Evolutionary conservation across 2,797 vertebrate species (phyloP), one percentile per base, ranked within the genome.

Genomic region (Pseudochirops corinnae): DNA sequence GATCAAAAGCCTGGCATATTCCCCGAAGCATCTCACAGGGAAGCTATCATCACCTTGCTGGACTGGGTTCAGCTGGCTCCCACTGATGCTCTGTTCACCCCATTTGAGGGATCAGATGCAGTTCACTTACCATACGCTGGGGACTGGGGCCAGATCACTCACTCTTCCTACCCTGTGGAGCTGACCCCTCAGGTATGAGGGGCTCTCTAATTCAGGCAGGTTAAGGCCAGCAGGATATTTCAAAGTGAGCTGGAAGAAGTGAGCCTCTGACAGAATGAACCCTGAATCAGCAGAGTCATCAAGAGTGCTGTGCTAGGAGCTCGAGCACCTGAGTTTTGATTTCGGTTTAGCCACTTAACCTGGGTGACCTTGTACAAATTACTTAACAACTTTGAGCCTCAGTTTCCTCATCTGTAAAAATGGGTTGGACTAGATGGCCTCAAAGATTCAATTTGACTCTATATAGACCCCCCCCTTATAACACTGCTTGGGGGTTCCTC

Each of bases 291-390:
- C 2, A 7, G 9, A 39, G 10, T 87, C 39, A 24, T 87, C 21
- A 50, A 87, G 39, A 87, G 93, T 94, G 55, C 28, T 52, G 91
- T 91, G 7, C n/a, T 21, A 53, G 90, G 97, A 97, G 93, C 97
- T 97, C 67, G 94, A 94, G 97, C 97, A 46, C 97, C 97, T 93
- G 91, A 95, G 96, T 96, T 95, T 97, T 96, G 82, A 95, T 97
- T 46, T 97, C 92, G 91, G 93, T 33, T 6, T 95, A 90, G 95
- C 74, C 39, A 12, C 74, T 87, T 50, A 87, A 82, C 39, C 74
- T 87, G 24, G 21, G 21, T n/a, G 14, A 39, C 14, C 33, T 39
- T 74, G 13, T 50, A 21, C 21, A 87, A 87, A 9, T 87, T 46
- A 46, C 18, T 46, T 82, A 87, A 39, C 39, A 82, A 87, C 74